Percentiles rank a stretch among this genome's conserved stretches.
phyloP scores from a whole-genome alignment of 2,797 vertebrate genomes.

The Epinephelus awoara region DNA sequence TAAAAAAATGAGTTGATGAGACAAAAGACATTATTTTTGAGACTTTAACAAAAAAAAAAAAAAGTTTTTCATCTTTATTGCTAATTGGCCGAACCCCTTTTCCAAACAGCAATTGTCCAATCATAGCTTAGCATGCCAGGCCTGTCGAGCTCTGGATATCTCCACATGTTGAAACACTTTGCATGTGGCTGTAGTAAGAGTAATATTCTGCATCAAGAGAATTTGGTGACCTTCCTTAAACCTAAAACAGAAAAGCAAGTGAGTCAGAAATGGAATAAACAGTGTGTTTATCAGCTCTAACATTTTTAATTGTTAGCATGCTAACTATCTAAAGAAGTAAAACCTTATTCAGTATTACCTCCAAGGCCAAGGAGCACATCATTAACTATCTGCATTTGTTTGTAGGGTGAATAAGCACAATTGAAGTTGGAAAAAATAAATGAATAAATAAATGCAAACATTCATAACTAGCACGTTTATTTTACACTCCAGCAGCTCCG shows the following conservation, averaged over 20 bases:
- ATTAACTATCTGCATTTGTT: too few species aligned
- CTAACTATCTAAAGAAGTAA: not conserved
- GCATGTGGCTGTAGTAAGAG: not conserved
- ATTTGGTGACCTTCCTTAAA: not conserved
- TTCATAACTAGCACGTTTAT: not conserved
- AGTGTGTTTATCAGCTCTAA: not conserved
- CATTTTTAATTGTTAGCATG: not conserved
- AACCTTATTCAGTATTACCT: not conserved
- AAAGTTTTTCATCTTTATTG: slow-evolving; percentile 3
- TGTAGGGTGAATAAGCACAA: too few species aligned
- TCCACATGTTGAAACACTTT: not conserved
- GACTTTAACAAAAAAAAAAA: not conserved
- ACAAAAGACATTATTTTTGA: not conserved
- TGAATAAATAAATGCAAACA: too few species aligned
- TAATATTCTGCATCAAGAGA: not conserved
- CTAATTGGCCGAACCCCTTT: not conserved
- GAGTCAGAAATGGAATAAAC: not conserved
- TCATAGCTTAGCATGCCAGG: not conserved
- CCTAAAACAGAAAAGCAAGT: not conserved
- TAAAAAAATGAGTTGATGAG: not conserved
- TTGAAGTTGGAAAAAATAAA: too few species aligned
- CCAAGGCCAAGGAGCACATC: too few species aligned
- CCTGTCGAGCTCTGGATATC: not conserved
- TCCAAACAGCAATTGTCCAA: not conserved
- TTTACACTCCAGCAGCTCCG: not conserved